Evolutionary conservation across 1,140 invertebrate species (phyloP).

Genomic region (Bombus terrestris): DNA sequence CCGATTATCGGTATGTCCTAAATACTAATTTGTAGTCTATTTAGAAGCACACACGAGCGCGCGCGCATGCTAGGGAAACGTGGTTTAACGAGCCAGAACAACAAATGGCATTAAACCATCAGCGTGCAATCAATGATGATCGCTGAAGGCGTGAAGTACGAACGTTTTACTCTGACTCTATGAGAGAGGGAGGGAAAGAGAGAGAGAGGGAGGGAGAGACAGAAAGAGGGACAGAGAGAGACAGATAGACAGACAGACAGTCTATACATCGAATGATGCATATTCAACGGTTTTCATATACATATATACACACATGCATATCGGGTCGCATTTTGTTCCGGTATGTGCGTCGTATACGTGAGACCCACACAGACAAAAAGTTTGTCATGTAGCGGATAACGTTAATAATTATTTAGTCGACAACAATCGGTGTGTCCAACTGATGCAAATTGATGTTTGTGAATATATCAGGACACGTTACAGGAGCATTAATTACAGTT

Average conservation of each 20-base stretch:
- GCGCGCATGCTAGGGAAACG: neutral
- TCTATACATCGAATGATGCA: conserved; percentile 28
- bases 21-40: conserved; percentile 15
- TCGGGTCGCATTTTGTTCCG: neutral
- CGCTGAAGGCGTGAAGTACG: conserved; percentile 38
- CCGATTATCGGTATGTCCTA: conserved; percentile 23
- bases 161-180: conserved; percentile 31
- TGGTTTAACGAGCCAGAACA: conserved; percentile 23
- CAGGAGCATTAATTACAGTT: conserved; percentile 42
- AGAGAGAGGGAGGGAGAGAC: neutral
- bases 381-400: conserved; percentile 15
- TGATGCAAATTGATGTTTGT: conserved; percentile 48
- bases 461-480: conserved; percentile 18
- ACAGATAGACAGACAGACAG: neutral
- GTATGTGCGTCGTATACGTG: neutral
- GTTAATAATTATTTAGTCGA: conserved; percentile 52
- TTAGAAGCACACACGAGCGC: neutral
- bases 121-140: conserved; percentile 42
- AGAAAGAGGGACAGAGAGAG: neutral
- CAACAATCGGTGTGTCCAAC: conserved; percentile 35
- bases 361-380: conserved; percentile 9
- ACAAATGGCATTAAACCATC: conserved; percentile 43
- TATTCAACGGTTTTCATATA: conserved; percentile 37
- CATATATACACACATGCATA: neutral
- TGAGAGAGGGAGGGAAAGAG: neutral